Evolutionary conservation across 1,140 invertebrate genomes (phyloP).

Genomic region (Drosophila willistoni): DNA sequence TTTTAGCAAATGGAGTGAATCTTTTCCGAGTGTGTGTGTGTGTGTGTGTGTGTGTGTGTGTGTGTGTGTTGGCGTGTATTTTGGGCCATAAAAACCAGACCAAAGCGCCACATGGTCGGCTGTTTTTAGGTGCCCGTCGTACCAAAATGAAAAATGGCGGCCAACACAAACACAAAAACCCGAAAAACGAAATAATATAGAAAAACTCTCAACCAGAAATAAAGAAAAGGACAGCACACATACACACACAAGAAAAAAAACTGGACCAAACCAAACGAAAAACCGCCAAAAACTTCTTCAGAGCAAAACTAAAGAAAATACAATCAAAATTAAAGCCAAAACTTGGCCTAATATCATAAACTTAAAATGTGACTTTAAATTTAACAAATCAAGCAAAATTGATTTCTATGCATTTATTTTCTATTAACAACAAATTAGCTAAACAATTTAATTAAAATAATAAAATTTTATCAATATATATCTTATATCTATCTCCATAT

Average conservation of each 20-base stretch:
- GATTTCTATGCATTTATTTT: too few species aligned
- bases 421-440: too few species aligned
- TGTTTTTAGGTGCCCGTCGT: constrained; percentile 69
- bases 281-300: too few species aligned
- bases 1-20: constrained; percentile 19
- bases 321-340: not conserved
- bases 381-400: too few species aligned
- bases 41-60: constrained; percentile 7
- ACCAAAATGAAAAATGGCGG: constrained; percentile 72
- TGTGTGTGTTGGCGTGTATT: constrained; percentile 26
- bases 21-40: not conserved
- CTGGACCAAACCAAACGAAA: not conserved
- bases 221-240: not conserved
- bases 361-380: too few species aligned
- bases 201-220: not conserved
- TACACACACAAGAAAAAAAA: not conserved
- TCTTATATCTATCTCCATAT: too few species aligned
- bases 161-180: constrained; percentile 35
- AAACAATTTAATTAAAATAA: too few species aligned
- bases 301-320: not conserved
- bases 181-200: constrained; percentile 41
- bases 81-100: constrained; percentile 71
- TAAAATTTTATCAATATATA: too few species aligned
- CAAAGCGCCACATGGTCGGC: constrained; percentile 64
- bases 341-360: not conserved